A percentile compares a stretch with the other conserved stretches of the same genome.
These are phyloP conservation scores for Otocyon megalotis DNA, from an alignment of 2,113 vertebrate genomes.

Conservation along the genomic window DNA sequence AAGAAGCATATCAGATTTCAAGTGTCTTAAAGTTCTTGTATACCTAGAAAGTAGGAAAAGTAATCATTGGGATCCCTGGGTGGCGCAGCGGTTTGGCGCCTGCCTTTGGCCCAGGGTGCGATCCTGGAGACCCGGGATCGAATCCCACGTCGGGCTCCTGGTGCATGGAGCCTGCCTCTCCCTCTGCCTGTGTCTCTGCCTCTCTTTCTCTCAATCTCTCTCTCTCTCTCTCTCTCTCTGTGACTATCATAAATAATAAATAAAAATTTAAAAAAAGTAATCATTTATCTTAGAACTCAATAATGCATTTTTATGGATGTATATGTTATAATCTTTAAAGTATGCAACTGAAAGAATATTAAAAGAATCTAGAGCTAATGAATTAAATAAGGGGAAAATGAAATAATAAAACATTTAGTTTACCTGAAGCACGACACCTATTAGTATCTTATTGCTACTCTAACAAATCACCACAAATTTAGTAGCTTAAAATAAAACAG, in stretches of 20 bases:
- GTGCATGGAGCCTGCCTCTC: too few species aligned
- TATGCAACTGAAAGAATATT: not conserved
- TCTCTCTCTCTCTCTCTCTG: too few species aligned
- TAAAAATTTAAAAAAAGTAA: too few species aligned
- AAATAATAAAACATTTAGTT: not conserved
- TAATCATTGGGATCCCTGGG: too few species aligned
- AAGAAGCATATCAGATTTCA: not conserved
- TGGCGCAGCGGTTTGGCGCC: too few species aligned
- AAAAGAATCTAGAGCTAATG: not conserved
- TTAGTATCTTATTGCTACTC: not conserved
- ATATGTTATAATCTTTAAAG: not conserved
- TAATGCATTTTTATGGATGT: not conserved
- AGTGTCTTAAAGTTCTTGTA: not conserved
- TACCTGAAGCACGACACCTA: not conserved
- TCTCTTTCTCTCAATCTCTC: too few species aligned
- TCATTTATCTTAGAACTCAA: not conserved
- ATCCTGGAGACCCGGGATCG: too few species aligned
- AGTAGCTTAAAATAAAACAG: not conserved
- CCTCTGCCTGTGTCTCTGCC: too few species aligned
- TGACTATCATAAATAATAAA: too few species aligned
- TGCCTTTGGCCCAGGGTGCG: too few species aligned
- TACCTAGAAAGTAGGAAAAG: not conserved
- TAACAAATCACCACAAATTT: not conserved
- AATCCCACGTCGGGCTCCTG: too few species aligned
- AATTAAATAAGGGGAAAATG: not conserved